phyloP scores from a whole-genome alignment of 2,888 invertebrate genomes.

The Ferrisia virgata region DNA sequence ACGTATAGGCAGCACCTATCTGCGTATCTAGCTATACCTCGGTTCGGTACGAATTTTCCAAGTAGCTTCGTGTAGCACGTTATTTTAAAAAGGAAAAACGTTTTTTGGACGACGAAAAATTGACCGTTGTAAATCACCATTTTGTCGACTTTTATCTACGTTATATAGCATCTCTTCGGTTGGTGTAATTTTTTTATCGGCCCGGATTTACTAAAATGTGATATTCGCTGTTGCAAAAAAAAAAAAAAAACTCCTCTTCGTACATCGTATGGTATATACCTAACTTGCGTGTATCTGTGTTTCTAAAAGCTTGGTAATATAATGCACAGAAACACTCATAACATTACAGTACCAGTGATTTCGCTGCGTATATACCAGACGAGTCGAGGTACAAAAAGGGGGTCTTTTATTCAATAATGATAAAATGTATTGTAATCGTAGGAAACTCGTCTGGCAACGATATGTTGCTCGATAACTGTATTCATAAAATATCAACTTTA shows the following conservation, averaged over 20 bases:
- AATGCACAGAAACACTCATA: not conserved
- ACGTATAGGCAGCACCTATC: no score
- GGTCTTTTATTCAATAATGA: not conserved
- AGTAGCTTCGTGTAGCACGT: not conserved
- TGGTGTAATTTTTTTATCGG: not conserved
- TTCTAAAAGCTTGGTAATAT: not conserved
- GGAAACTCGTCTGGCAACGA: not conserved
- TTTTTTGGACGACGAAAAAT: not conserved
- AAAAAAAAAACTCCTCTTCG: not conserved
- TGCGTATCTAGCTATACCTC: no score
- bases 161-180: not conserved
- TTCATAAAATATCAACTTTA: not conserved
- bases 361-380: not conserved
- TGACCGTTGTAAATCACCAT: conserved; percentile 25
- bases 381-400: not conserved
- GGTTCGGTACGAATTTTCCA: not conserved
- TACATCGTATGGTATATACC: not conserved
- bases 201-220: not conserved
- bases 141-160: conserved; percentile 9
- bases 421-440: conserved; percentile 2
- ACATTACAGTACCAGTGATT: not conserved
- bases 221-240: not conserved
- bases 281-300: no score
- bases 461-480: not conserved
- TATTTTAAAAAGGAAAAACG: not conserved